These are phyloP conservation scores for Mellivora capensis DNA, from an alignment of 2,113 vertebrate genomes.

Conservation along the genomic window DNA sequence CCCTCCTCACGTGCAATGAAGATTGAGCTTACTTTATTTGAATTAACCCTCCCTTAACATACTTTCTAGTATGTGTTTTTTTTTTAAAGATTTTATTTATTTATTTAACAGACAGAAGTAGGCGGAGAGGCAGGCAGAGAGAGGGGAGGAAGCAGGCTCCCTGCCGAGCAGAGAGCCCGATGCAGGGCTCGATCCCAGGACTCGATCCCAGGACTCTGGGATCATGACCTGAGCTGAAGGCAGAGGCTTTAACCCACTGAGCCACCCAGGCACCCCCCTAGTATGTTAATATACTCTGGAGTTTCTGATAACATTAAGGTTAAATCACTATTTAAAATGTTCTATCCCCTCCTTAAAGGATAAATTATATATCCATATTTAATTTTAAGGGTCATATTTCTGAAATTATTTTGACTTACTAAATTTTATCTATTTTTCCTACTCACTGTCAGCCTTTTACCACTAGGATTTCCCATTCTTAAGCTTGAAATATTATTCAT, in stretches of 20 bases:
- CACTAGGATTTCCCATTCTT: neutral
- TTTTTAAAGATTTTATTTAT: too few species aligned
- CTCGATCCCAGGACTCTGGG: too few species aligned
- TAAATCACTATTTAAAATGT: neutral
- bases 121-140: too few species aligned
- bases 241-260: too few species aligned
- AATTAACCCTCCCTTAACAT: neutral
- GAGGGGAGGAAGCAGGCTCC: too few species aligned
- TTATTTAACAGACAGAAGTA: too few species aligned
- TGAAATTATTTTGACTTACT: neutral
- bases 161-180: too few species aligned
- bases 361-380: neutral
- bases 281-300: neutral
- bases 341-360: neutral
- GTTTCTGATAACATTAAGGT: neutral
- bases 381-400: neutral
- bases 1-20: neutral
- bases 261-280: too few species aligned
- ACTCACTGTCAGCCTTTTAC: neutral
- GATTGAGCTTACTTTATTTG: neutral
- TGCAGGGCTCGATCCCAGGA: too few species aligned
- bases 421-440: neutral
- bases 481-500: neutral
- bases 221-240: too few species aligned
- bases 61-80: neutral